Conservation (phyloP, 2,113 vertebrate species). For the Propithecus coquereli region DNA sequence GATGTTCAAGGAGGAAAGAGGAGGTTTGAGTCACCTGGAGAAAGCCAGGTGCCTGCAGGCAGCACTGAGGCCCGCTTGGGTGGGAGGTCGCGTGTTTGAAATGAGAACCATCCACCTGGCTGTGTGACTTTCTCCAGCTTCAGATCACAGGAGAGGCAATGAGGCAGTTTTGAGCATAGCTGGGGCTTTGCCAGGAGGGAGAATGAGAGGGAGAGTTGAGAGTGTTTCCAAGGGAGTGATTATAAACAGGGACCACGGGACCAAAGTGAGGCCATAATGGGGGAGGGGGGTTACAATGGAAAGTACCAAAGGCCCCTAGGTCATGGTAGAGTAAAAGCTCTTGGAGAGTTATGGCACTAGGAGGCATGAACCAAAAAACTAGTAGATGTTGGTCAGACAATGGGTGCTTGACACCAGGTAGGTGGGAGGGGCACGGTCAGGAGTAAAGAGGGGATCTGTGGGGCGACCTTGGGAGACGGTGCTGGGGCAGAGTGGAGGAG, state of each 20-base stretch:
- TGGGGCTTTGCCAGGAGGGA: not conserved
- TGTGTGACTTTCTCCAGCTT: not conserved
- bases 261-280: not conserved
- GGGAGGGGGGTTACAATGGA: not conserved
- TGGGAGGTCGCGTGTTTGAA: not conserved
- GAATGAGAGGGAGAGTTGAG: too few relatives aligned
- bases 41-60: not conserved
- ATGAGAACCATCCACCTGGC: not conserved
- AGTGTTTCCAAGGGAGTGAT: not conserved
- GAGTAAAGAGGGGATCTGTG: not conserved
- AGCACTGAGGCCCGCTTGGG: not conserved
- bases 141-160: not conserved
- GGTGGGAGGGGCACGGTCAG: not conserved
- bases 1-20: not conserved
- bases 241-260: not conserved
- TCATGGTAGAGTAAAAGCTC: not conserved
- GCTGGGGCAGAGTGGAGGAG: not conserved
- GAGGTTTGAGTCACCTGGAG: too few relatives aligned
- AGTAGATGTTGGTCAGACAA: not conserved
- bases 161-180: not conserved
- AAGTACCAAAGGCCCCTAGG: not conserved
- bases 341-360: not conserved
- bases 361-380: not conserved
- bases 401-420: not conserved
- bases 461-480: not conserved